Conservation (phyloP, 2,113 vertebrate genomes). For the Aphyosemion australe region DNA sequence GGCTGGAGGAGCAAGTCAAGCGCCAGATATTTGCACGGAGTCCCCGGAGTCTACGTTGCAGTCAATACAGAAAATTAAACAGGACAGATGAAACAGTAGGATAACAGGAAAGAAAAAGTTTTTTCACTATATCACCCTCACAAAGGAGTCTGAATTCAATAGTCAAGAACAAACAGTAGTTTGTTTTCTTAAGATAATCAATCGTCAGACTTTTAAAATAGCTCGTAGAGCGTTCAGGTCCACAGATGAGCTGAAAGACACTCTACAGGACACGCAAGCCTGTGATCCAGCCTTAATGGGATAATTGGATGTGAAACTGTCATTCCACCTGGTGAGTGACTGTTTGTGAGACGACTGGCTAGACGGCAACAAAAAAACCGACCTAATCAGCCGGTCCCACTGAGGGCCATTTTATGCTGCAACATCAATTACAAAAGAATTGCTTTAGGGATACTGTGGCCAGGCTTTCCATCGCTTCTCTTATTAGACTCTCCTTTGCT, state of each 20-base stretch:
- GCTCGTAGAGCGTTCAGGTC: not conserved
- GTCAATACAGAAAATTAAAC: constrained; percentile 35
- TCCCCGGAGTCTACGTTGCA: constrained; percentile 34
- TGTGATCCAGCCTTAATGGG: constrained; percentile 40
- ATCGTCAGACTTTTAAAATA: constrained; percentile 25
- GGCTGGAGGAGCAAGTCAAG: constrained; percentile 48
- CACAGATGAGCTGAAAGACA: constrained; percentile 22
- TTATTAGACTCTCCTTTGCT: constrained; percentile 74
- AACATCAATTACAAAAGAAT: constrained; percentile 77
- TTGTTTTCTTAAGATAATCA: constrained; percentile 14
- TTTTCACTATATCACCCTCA: constrained; percentile 4
- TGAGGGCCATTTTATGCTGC: constrained; percentile 71
- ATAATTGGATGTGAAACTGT: constrained; percentile 68
- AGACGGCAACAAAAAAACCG: constrained; percentile 56
- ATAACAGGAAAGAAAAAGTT: not conserved
- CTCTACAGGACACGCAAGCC: constrained; percentile 23
- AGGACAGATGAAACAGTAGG: constrained; percentile 5
- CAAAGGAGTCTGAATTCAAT: constrained; percentile 23
- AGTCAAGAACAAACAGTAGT: not conserved
- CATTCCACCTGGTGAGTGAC: constrained; percentile 59
- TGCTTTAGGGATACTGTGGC: constrained; percentile 70
- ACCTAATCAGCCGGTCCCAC: constrained; percentile 65
- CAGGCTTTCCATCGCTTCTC: constrained; percentile 65
- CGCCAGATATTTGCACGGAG: constrained; percentile 46
- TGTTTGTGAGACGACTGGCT: constrained; percentile 37